phyloP scores from a whole-genome alignment of 2,113 vertebrate species.

The Onychostoma macrolepis region DNA sequence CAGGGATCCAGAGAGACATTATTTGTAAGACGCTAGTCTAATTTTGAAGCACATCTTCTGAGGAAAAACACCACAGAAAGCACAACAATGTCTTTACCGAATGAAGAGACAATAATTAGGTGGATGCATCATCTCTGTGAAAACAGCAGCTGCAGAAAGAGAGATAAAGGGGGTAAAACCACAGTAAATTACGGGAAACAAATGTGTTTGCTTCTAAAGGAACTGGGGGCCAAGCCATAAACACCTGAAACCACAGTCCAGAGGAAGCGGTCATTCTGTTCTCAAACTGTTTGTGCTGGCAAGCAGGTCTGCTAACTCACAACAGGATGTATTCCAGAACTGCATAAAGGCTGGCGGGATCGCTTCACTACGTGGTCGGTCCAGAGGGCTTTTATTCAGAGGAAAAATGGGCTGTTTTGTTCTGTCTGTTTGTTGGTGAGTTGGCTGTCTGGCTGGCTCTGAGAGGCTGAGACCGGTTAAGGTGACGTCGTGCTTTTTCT shows the following conservation, averaged over 20 bases:
- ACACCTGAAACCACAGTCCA: conserved; percentile 28
- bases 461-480: conserved; percentile 15
- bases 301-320: conserved; percentile 22
- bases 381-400: conserved; percentile 9
- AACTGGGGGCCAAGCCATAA: conserved; percentile 9
- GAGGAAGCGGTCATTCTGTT: conserved; percentile 26
- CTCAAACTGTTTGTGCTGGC: conserved; percentile 20
- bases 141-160: not conserved
- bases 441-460: conserved; percentile 23
- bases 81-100: not conserved
- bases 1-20: not conserved
- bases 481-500: conserved; percentile 48
- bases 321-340: conserved; percentile 34
- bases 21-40: not conserved
- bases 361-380: not conserved
- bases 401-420: conserved; percentile 28
- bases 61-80: not conserved
- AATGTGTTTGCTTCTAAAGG: conserved; percentile 15
- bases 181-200: conserved; percentile 20
- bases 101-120: conserved; percentile 5
- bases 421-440: conserved; percentile 32
- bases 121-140: not conserved
- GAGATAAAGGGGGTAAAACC: conserved; percentile 11
- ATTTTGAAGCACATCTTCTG: conserved; percentile 14
- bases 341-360: not conserved